Evolutionary conservation across 2,888 invertebrate species (phyloP), one percentile per base, ranked within the genome.

Genomic region (Aromia moschata): DNA sequence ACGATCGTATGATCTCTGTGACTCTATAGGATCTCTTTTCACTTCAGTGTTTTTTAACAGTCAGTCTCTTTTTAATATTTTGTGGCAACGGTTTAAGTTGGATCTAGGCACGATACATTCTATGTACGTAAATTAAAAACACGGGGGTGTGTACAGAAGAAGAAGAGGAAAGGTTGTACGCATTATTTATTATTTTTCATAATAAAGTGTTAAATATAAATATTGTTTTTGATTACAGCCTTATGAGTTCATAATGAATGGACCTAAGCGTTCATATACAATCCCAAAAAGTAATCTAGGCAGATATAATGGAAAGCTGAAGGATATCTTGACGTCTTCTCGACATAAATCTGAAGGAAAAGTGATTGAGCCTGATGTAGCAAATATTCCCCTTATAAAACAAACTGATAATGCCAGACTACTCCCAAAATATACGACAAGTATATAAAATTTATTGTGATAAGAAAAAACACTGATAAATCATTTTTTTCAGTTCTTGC

Each of bases 351-450:
- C 40, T 38, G 64, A 67, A 53, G 56, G 46, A 56, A 65, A 61
- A 64, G 18, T 59, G 18, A 54, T 44, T 36, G 67, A 60, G 45
- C 52, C 62, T 45, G 69, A 71, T 59, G 57, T 70, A 43, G 46
- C 64, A 20, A 71, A 66, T 59, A 38, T 80, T 88, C 91, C 92
- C 2, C 83, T 89, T 20, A 86, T 91, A 46, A 88, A 88, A 76
- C 85, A 86, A 69, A 84, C 87, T 62, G 92, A 92, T 71, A 90
- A 90, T 77, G 80, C 83, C 30, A 83, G 85, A 46, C 82, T 85
- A 60, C 79, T 93, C 60, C 90, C 92, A 5, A 86, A 89, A 36
- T 89, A 90, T 69, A 83, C 85, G 3, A 82, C 86, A 51, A 75
- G 82, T 82, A 33, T 33, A 10, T 33, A 33, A 33, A 33, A 33